These are phyloP conservation scores for Synergus itoensis DNA, from an alignment of 2,888 invertebrate genomes.

Conservation along the genomic window DNA sequence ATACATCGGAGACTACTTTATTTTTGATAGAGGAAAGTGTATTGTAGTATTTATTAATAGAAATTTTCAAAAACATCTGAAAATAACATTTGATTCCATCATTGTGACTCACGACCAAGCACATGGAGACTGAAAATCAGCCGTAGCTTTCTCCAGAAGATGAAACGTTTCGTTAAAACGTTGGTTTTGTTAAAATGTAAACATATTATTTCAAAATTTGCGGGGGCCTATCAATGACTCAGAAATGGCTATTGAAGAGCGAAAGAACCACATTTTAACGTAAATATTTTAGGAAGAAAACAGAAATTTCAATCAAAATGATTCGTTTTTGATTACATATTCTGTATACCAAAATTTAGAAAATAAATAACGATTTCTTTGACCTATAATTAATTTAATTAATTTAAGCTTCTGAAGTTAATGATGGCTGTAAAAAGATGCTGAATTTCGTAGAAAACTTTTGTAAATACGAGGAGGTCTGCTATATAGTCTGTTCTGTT, in stretches of 20 bases:
- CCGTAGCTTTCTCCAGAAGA: conserved; percentile 28
- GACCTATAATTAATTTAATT: neutral
- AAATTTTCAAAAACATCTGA: conserved; percentile 27
- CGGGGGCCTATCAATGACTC: neutral
- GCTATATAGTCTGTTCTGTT: neutral
- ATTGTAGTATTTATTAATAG: conserved; percentile 35
- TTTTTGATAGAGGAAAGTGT: neutral
- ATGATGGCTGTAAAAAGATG: neutral
- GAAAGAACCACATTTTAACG: neutral
- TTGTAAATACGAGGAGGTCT: conserved; percentile 2
- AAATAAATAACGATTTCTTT: neutral
- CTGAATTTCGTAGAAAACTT: conserved; percentile 4
- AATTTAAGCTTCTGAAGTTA: neutral
- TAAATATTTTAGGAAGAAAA: neutral
- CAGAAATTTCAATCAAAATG: neutral
- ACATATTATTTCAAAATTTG: conserved; percentile 20
- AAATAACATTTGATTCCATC: conserved; percentile 31
- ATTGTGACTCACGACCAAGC: conserved; percentile 14
- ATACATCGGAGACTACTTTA: neutral
- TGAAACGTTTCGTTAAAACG: conserved; percentile 10
- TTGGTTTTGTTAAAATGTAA: conserved; percentile 27
- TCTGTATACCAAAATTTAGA: neutral
- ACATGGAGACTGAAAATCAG: conserved; percentile 1
- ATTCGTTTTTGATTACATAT: neutral
- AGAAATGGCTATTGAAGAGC: neutral